phyloP scores from a whole-genome alignment of 2,113 vertebrate genomes.

The Ia io region DNA sequence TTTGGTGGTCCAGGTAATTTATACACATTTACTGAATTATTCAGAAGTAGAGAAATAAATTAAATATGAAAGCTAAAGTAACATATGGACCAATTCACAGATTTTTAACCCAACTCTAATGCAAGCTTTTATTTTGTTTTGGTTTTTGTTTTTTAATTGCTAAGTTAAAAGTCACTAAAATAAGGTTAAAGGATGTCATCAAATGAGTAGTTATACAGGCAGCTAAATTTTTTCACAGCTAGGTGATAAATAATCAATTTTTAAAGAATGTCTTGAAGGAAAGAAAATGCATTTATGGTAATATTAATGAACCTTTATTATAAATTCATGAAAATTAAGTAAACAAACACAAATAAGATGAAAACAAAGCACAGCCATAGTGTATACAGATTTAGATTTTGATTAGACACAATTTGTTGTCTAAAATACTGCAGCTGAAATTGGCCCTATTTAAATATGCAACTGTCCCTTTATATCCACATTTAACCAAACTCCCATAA shows the following conservation, averaged over 20 bases:
- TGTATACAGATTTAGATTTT: neutral
- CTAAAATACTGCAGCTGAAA: neutral
- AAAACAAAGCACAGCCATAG: neutral
- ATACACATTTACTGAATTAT: neutral
- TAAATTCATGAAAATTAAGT: conserved; percentile 15
- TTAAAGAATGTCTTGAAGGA: neutral
- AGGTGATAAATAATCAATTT: neutral
- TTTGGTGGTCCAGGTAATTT: neutral
- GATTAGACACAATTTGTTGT: neutral
- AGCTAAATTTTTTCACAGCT: neutral
- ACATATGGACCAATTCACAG: neutral
- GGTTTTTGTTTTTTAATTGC: neutral
- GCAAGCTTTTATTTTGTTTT: neutral
- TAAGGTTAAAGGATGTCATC: neutral
- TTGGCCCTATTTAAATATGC: neutral
- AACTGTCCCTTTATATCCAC: neutral
- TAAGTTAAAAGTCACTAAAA: neutral
- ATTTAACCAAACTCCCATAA: neutral
- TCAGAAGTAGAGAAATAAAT: conserved; percentile 6
- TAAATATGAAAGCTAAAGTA: neutral
- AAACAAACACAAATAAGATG: neutral
- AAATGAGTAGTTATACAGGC: neutral
- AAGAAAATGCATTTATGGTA: neutral
- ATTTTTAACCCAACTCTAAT: neutral
- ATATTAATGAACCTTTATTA: neutral